phyloP scores from a whole-genome alignment of 2,797 vertebrate genomes.

The Trachurus trachurus region DNA sequence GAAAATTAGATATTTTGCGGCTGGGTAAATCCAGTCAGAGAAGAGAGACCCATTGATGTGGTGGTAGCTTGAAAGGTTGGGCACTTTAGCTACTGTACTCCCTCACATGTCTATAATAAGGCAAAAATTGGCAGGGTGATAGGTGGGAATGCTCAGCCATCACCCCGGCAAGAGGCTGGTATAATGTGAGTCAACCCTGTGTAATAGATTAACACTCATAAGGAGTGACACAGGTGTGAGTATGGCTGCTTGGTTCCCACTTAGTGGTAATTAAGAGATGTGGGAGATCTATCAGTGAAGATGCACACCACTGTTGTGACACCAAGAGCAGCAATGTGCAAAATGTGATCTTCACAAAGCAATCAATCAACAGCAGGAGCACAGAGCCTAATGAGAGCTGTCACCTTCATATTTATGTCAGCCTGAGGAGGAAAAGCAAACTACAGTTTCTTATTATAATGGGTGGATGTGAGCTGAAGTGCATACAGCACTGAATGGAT shows the following conservation, averaged over 20 bases:
- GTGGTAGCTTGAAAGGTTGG: constrained; percentile 46
- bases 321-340: constrained; percentile 32
- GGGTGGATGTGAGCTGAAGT: constrained; percentile 12
- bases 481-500: constrained; percentile 33
- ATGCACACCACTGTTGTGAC: constrained; percentile 42
- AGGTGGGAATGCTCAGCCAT: constrained; percentile 32
- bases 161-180: constrained; percentile 37
- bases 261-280: constrained; percentile 48
- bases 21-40: constrained; percentile 59
- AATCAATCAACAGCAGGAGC: constrained; percentile 32
- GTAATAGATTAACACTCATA: constrained; percentile 54
- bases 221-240: constrained; percentile 44
- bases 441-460: constrained; percentile 7
- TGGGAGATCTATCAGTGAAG: constrained; percentile 37
- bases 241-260: constrained; percentile 15
- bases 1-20: constrained; percentile 62
- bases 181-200: constrained; percentile 37
- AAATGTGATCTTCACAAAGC: constrained; percentile 43
- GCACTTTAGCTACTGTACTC: constrained; percentile 33
- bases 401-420: constrained; percentile 14
- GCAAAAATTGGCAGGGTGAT: constrained; percentile 44
- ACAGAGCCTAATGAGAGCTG: constrained; percentile 26
- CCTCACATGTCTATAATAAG: constrained; percentile 61
- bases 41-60: constrained; percentile 60
- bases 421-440: constrained; percentile 22